A percentile compares a stretch with the other conserved stretches of the same genome.
Conservation (phyloP, 1,140 invertebrate genomes). For the Leucophenga varia region DNA sequence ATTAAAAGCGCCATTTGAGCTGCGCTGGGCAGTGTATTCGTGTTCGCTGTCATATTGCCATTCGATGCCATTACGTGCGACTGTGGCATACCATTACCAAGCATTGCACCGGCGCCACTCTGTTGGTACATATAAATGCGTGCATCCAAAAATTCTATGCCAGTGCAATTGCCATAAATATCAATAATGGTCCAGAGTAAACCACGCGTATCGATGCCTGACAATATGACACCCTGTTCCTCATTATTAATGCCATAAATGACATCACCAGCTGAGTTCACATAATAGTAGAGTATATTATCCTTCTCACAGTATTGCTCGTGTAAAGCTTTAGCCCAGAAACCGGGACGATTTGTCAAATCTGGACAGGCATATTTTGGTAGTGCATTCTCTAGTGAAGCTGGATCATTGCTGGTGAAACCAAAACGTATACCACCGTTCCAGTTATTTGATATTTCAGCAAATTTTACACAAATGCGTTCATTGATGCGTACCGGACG, state of each 20-base stretch:
- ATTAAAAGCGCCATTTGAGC: constrained; percentile 23
- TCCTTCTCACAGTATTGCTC: constrained; percentile 89
- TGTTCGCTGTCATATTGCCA: constrained; percentile 12
- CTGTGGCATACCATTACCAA: constrained; percentile 3
- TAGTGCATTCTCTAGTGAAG: constrained; percentile 72
- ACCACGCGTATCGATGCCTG: constrained; percentile 78
- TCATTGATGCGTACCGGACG: constrained; percentile 86
- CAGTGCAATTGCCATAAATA: constrained; percentile 95
- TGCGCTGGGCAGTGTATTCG: constrained; percentile 15
- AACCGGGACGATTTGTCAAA: constrained; percentile 93
- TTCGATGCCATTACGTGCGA: neutral
- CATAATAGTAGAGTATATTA: constrained; percentile 88
- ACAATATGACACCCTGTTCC: constrained; percentile 92
- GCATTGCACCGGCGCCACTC: constrained; percentile 54
- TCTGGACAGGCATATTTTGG: constrained; percentile 96
- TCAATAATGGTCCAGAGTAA: constrained; percentile 94
- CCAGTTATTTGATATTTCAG: constrained; percentile 94
- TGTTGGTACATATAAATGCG: constrained; percentile 58
- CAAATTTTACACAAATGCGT: constrained; percentile 84
- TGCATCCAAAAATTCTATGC: constrained; percentile 86
- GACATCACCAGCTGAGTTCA: constrained; percentile 87
- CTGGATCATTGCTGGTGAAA: constrained; percentile 91
- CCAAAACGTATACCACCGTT: constrained; percentile 95
- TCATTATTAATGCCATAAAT: constrained; percentile 95
- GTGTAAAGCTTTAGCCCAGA: constrained; percentile 95